phyloP scores from a whole-genome alignment of 2,113 vertebrate species.

The Chaetodon auriga region DNA sequence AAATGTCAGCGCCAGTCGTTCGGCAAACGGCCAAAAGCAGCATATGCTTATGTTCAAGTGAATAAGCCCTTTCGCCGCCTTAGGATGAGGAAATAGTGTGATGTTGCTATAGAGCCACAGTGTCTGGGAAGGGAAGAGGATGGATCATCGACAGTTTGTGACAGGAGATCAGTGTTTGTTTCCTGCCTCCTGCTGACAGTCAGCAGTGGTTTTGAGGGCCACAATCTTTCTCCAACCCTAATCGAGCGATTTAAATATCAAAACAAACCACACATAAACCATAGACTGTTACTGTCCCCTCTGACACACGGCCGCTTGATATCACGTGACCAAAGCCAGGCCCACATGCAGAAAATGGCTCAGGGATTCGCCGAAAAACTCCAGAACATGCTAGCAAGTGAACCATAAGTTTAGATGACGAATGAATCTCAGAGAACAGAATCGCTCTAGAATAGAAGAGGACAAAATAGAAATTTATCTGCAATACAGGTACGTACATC shows the following conservation, averaged over 20 bases:
- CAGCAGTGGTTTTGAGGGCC: not conserved
- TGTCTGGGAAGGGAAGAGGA: not conserved
- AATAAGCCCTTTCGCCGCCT: not conserved
- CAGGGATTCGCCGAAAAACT: not conserved
- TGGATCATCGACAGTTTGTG: not conserved
- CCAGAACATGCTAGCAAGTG: not conserved
- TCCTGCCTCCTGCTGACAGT: not conserved
- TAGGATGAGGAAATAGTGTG: not conserved
- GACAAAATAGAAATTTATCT: not conserved
- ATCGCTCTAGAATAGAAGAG: not conserved
- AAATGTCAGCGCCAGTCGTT: not conserved
- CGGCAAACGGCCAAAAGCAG: not conserved
- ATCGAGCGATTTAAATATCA: not conserved
- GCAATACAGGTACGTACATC: not conserved
- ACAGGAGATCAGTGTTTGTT: not conserved
- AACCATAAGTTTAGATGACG: not conserved
- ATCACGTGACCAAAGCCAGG: not conserved
- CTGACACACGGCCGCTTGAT: not conserved
- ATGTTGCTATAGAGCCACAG: not conserved
- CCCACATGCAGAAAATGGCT: not conserved
- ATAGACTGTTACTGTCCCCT: not conserved
- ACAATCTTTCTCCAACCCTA: not conserved
- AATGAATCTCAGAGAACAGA: conserved; percentile 1
- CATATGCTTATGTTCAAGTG: not conserved
- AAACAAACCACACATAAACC: not conserved